Evolutionary conservation across 2,113 vertebrate genomes (phyloP).

Genomic region (Lophochroa leadbeateri): DNA sequence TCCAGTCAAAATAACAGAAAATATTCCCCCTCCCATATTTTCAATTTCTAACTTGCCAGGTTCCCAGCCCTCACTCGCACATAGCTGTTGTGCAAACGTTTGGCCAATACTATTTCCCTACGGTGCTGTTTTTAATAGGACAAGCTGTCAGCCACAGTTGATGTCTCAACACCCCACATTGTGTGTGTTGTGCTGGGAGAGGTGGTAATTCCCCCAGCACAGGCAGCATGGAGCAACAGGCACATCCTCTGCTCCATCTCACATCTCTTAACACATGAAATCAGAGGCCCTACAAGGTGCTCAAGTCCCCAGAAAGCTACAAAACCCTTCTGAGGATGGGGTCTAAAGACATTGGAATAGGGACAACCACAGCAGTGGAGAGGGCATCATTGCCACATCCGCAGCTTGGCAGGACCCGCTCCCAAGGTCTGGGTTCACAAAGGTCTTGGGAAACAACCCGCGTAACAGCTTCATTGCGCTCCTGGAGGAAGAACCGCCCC

Average conservation of each 20-base stretch:
- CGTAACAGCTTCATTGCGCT: fast-evolving
- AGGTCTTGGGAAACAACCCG: background rate
- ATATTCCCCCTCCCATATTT: background rate
- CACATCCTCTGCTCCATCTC: background rate
- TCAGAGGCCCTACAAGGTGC: background rate
- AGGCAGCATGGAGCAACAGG: background rate
- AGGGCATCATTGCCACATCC: fast-evolving
- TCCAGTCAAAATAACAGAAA: background rate
- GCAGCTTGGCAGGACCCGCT: background rate
- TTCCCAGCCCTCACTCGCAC: background rate
- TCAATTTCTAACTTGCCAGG: background rate
- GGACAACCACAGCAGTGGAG: background rate
- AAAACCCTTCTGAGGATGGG: background rate
- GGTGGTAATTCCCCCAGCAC: background rate
- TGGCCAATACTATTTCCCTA: background rate
- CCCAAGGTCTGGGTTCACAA: fast-evolving
- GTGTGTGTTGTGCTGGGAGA: background rate
- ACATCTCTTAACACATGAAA: background rate
- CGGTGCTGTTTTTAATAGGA: background rate
- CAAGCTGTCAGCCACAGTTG: slow-evolving; percentile 25
- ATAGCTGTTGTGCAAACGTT: background rate
- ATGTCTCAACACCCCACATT: background rate
- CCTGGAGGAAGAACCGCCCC: background rate
- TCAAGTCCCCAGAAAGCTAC: background rate
- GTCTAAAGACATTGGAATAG: background rate